Percentiles rank a stretch among this genome's conserved stretches.
Evolutionary conservation across 2,113 vertebrate species (phyloP).

Genomic region (Xenotilapia longispinis): DNA sequence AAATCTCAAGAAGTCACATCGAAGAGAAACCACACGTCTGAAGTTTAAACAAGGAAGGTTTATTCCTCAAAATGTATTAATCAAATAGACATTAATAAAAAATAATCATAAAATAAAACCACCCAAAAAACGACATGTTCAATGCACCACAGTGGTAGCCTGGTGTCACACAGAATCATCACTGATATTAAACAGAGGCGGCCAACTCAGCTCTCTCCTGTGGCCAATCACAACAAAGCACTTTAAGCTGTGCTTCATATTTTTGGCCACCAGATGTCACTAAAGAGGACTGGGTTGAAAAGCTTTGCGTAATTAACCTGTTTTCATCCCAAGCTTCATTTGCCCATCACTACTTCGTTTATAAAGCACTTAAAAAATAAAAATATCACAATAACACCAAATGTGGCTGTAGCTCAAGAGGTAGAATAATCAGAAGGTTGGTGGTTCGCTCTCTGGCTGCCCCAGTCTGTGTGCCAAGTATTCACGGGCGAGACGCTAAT

Average conservation of each 20-base stretch:
- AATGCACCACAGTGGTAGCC: neutral
- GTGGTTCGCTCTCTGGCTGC: neutral
- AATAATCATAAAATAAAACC: neutral
- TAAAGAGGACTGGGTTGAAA: neutral
- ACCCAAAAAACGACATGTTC: neutral
- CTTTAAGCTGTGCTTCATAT: neutral
- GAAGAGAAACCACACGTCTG: neutral
- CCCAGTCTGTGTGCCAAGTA: neutral
- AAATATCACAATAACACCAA: neutral
- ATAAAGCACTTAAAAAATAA: neutral
- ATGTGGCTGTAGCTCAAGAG: neutral
- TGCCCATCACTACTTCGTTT: neutral
- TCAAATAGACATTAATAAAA: neutral
- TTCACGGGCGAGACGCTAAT: neutral
- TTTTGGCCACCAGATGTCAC: neutral
- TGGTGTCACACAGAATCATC: neutral
- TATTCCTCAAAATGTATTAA: neutral
- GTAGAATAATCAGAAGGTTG: neutral
- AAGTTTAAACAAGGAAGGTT: neutral
- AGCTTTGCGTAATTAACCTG: neutral
- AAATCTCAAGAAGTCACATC: neutral
- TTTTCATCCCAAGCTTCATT: neutral
- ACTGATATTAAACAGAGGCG: neutral
- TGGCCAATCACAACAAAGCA: neutral
- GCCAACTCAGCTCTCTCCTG: neutral